Evolutionary conservation across 2,888 invertebrate genomes (phyloP), one percentile per base, ranked within the genome.

Genomic region (Apotomis betuletana): DNA sequence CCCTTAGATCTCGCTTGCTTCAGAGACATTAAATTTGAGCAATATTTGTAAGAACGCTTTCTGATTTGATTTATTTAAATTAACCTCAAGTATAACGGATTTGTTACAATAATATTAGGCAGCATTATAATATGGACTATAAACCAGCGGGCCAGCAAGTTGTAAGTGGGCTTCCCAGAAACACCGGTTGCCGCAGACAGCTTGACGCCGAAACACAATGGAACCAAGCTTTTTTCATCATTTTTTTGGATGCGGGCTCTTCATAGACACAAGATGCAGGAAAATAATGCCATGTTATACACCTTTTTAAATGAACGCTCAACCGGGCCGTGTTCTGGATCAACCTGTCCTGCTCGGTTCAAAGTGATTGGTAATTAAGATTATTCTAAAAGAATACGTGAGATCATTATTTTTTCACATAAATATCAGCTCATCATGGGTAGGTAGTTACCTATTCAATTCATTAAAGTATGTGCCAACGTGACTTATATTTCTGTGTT

Each of bases 131-230:
- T 15, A n/a, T 70, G 55, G 49, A 57, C 38, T 67, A 61, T 51
- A 67, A 67, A 67, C 49, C 67, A 61, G 57, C 62, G 57, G 62
- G 61, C 61, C 46, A 27, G 60, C 65, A 60, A 65, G 79, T 78
- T 80, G 74, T 70, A 70, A 67, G 62, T 69, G 73, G 76, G 81
- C 83, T 90, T 91, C 91, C 89, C 74, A 88, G 91, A 91, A 92
- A 79, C 86, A 81, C 81, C 85, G 85, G 85, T 79, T 81, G 84
- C 75, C 80, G 85, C 91, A 92, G 92, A 92, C 92, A 84, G 92
- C 91, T 85, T 90, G 92, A 86, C 92, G 92, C 92, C 88, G 80
- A 78, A 83, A 80, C 83, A 92, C 91, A 92, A 92, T 90, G 84
- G 90, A 79, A 79, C 82, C 84, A 79, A 80, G 83, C 84, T 91